Base-by-base conservation (phyloP, 2,113 vertebrate genomes). In the Sylvilagus bachmani region DNA sequence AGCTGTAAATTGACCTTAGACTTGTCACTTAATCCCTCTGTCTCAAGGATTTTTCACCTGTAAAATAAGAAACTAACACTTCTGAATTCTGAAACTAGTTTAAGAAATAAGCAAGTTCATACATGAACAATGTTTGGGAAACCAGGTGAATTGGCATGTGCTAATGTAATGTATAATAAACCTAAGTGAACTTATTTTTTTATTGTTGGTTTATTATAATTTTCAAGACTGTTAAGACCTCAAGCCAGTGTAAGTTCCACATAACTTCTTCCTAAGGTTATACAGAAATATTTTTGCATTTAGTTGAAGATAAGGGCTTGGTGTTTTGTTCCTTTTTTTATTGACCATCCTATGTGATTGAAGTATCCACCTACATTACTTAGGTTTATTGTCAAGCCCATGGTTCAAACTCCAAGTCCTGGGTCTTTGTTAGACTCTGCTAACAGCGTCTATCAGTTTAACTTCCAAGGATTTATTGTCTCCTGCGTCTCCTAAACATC, bases 381-480 rank as follows among this genome's bases (percentile, higher is more conserved):
- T 36, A 3, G 2, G 21, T 86, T 85, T 16, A 2, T 66, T 38
- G 27, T 49, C 19, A 0, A 9, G 5, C 24, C 6, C 1, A 2
- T 25, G 22, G 79, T 70, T 89, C 62, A 79, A 9, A 27, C 31
- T 22, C n/a, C 53, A 36, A 44, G 38, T 70, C 17, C 6, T 70
- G n/a, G 10, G 16, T 36, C 31, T 24, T 71, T 38, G 21, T 25
- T 74, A 86, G 55, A 1, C 44, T 88, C 66, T 94, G 36, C 67
- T 95, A 62, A 86, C 29, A 55, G 22, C 33, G 22, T 67, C 3
- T 8, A n/a, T 27, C n/a, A 93, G 88, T 58, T 91, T 85, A 97
- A 95, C 95, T 64, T 81, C 53, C 0, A 0, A 7, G 61, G 55
- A 82, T 64, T 29, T 74, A 61, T 71, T 53, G 79, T 79, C 67